A percentile compares a stretch with the other conserved stretches of the same genome.
Conservation (phyloP, 2,797 vertebrate species). For the Molossus alvarezi region DNA sequence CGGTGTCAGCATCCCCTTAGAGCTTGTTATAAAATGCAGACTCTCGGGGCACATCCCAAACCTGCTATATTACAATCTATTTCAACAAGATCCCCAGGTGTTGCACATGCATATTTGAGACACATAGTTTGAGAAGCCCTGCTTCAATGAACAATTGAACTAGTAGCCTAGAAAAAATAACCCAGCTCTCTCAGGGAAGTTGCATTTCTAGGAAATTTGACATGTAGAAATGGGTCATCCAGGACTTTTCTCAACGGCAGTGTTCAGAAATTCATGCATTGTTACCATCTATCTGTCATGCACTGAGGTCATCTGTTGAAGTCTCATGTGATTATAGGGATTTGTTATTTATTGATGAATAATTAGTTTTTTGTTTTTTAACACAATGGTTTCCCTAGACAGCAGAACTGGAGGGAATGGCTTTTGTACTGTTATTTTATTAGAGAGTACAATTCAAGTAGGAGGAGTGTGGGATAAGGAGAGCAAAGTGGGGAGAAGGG, state of each 20-base stretch:
- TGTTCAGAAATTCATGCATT: background rate
- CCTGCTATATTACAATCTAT: background rate
- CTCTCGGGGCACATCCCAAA: background rate
- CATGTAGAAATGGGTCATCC: background rate
- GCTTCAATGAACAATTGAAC: background rate
- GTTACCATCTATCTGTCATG: background rate
- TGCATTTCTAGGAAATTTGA: background rate
- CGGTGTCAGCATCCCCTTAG: background rate
- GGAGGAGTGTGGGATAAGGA: background rate
- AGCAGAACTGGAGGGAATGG: background rate
- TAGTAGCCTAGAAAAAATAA: background rate
- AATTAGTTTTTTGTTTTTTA: background rate
- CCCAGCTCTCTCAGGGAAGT: background rate
- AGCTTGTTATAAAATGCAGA: slow-evolving; percentile 5
- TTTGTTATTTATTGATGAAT: slow-evolving; percentile 14
- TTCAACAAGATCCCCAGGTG: background rate
- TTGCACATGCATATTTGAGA: background rate
- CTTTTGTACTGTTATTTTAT: slow-evolving; percentile 1
- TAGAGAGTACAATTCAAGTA: background rate
- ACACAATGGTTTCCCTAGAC: background rate
- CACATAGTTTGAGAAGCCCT: background rate
- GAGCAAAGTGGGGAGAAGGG: background rate
- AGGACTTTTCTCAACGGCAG: background rate
- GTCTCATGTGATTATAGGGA: background rate
- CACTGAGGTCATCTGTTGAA: background rate